Evolutionary conservation across 92 coral and sea anemone genomes (phyloP).

Genomic region (Muricea muricata): DNA sequence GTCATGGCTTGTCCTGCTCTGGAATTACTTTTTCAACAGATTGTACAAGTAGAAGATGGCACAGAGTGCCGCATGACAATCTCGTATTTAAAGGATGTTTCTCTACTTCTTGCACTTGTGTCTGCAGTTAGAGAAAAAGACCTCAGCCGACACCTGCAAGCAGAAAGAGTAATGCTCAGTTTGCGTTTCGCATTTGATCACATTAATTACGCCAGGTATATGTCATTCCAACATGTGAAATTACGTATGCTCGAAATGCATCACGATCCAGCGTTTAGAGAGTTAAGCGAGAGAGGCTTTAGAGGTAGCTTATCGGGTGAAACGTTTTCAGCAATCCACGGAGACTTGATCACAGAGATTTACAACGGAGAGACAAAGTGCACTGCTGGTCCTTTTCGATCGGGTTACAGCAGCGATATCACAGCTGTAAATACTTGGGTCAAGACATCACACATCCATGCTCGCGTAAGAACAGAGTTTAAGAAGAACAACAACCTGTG

Average conservation of each 20-base stretch:
- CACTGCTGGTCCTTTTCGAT: not conserved
- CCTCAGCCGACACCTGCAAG: not conserved
- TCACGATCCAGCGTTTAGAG: not conserved
- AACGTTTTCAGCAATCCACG: not conserved
- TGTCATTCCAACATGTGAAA: not conserved
- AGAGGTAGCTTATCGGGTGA: not conserved
- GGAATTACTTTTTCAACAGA: not conserved
- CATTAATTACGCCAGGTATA: not conserved
- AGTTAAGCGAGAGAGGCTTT: not conserved
- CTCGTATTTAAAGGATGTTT: slow-evolving; percentile 17
- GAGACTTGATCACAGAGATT: not conserved
- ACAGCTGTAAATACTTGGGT: not conserved
- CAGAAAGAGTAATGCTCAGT: not conserved
- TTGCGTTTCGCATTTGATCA: not conserved
- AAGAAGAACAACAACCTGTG: not conserved
- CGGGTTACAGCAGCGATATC: not conserved
- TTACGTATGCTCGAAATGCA: not conserved
- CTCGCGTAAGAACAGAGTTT: not conserved
- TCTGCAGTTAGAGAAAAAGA: slow-evolving; percentile 1
- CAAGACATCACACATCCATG: not conserved
- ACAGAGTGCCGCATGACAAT: not conserved
- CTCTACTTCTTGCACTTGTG: slow-evolving; percentile 26
- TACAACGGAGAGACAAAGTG: not conserved
- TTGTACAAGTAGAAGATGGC: not conserved
- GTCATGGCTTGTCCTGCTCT: not conserved